Evolutionary conservation across 30 jellyfish, hydroid and myxozoan species (phyloP).

Genomic region (Cassiopea xamachana): DNA sequence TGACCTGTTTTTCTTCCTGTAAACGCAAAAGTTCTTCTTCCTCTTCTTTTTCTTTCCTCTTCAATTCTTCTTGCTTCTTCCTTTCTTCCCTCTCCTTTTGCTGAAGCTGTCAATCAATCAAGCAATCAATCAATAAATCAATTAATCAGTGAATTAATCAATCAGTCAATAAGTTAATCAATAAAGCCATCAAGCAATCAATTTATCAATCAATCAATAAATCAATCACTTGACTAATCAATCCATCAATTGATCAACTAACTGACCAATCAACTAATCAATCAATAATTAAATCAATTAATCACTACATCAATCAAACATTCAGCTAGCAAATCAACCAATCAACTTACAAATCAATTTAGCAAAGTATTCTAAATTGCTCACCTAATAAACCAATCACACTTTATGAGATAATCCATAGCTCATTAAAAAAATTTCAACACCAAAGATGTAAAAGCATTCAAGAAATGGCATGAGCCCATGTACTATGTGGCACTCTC

Average conservation of each 20-base stretch:
- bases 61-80: constrained; percentile 80
- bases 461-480: too few relatives aligned
- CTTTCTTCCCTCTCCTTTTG: constrained; percentile 89
- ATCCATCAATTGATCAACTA: neutral
- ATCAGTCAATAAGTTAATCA: neutral
- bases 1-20: constrained; percentile 68
- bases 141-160: neutral
- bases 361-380: neutral
- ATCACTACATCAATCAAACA: neutral
- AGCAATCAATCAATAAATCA: neutral
- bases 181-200: neutral
- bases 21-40: constrained; percentile 71
- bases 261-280: neutral
- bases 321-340: neutral
- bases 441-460: too few relatives aligned
- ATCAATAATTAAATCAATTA: neutral
- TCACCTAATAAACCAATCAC: neutral
- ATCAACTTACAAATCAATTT: neutral
- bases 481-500: too few relatives aligned
- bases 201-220: neutral
- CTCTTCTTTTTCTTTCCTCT: constrained; percentile 72
- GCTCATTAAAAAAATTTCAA: too few relatives aligned
- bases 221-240: neutral
- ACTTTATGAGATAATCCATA: neutral
- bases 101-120: constrained; percentile 51